Evolutionary conservation across 2,888 invertebrate species (phyloP).

Genomic region (Drosophila tripunctata): DNA sequence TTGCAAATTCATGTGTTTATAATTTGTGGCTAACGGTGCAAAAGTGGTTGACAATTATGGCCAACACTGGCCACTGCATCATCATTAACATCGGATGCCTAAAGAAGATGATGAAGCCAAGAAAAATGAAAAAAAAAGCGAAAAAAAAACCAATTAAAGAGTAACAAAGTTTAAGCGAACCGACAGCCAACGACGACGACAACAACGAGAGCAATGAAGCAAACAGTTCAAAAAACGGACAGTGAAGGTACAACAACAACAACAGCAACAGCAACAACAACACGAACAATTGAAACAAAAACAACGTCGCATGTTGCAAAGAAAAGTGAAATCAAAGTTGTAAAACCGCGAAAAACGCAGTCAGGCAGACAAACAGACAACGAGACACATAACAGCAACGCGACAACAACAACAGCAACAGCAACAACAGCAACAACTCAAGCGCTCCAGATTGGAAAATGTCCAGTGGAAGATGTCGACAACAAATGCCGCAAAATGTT

Average conservation of each 20-base stretch:
- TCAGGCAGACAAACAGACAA: constrained; percentile 67
- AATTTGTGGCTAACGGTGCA: constrained; percentile 74
- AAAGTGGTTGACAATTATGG: constrained; percentile 75
- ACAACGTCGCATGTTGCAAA: constrained; percentile 76
- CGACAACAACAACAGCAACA: constrained; percentile 33
- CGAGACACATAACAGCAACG: constrained; percentile 67
- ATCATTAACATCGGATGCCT: constrained; percentile 71
- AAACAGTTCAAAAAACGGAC: constrained; percentile 73
- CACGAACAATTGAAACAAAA: no score
- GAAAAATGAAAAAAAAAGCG: constrained; percentile 21
- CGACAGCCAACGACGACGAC: constrained; percentile 45
- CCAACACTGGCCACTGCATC: constrained; percentile 63
- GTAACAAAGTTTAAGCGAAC: constrained; percentile 74
- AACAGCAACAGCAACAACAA: constrained; percentile 44
- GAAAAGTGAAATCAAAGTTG: constrained; percentile 80
- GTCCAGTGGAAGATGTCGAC: constrained; percentile 72
- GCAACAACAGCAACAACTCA: constrained; percentile 16
- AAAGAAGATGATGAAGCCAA: constrained; percentile 66
- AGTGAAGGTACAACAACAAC: constrained; percentile 72
- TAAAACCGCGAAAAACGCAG: constrained; percentile 80
- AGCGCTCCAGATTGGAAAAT: constrained; percentile 67
- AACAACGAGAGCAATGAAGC: constrained; percentile 70
- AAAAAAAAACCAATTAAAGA: constrained; percentile 77
- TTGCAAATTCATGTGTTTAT: constrained; percentile 62
- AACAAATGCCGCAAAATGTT: constrained; percentile 45